Base-by-base conservation (phyloP, 1,140 invertebrate species). In the Bombus waltoni region DNA sequence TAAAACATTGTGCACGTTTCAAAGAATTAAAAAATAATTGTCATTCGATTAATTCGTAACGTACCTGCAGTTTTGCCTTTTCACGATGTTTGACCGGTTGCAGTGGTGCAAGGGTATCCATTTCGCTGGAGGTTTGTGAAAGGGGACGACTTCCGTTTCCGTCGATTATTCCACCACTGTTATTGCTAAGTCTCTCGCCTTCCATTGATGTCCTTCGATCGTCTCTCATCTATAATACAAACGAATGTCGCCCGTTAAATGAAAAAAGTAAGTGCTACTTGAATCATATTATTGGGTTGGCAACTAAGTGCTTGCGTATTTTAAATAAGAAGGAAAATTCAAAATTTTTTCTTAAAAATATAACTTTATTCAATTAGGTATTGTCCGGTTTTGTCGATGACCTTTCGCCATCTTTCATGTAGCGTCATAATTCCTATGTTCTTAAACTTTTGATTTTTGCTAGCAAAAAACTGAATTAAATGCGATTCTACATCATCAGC, bases 71-170 rank as follows among this genome's bases (percentile, higher is more conserved):
- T 94, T 95, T 94, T 83, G 94, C 88, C 85, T 95, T 95, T 83
- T 95, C 94, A 11, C 95, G 94, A 86, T 94, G 93, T 86, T 95
- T 95, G 25, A 95, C 92, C 38, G 93, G 87, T 83, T 94, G 94
- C 68, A 94, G 80, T 32, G 93, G 91, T 73, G 93, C 91, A 62
- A 94, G 92, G 9, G 94, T 94, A 38, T 95, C 94, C 90, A 95
- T 93, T 90, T 95, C 95, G 75, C 94, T 95, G 13, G 96, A 96
- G n/a, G 95, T 96, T 91, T 96, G 96, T 44, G 96, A 96, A 85
- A 96, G 93, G 44, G 96, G 96, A 65, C 96, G 93, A 86, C 95
- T 96, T 86, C 89, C 93, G 81, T 88, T 93, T 85, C 91, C 94
- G 83, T 95, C 94, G 44, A 91, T 82, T n/a, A 93, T 91, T 62